Base-by-base conservation (phyloP, 2,888 invertebrate species). In the Busseola fusca region DNA sequence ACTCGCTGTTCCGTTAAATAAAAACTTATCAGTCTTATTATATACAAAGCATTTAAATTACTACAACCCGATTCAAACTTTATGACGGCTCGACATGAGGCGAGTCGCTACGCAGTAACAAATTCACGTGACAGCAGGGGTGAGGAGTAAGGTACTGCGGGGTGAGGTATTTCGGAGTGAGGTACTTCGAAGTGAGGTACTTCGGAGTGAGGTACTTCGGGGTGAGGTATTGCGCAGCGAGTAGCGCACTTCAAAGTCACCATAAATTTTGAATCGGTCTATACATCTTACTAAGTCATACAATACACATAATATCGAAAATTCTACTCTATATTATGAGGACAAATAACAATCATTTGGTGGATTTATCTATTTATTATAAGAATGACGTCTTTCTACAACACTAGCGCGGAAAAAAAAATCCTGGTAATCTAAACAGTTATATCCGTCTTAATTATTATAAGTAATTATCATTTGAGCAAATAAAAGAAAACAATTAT, bases 21-120 rank as follows among this genome's bases (percentile, higher is more conserved):
- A 76, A 76, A 78, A 64, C 75, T 67, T 73, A 71, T 76, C 84
- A 83, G 82, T 78, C 82, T 84, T 74, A 82, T 65, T 77, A 81
- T 79, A 69, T 70, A 82, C 84, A 73, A 68, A 67, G 58, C 45
- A 58, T 63, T 64, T 45, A 16, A 64, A 59, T 63, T 21, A 65
- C 54, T 75, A 62, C n/a, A 50, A 50, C 48, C n/a, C n/a, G 10
- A 50, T 50, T 50, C 48, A n/a, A n/a, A 50, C 48, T 50, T 12
- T n/a, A n/a, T 50, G n/a, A 3, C 4, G 10, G 9, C n/a, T n/a
- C 48, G n/a, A n/a, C 10, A 9, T 9, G 48, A 48, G 21, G 48
- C 21, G 48, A 48, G 48, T 48, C 21, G 21, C 3, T 48, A 21
- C 48, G 21, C 48, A 9, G 48, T 48, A 48, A 21, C 48, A 21